phyloP scores from a whole-genome alignment of 2,797 vertebrate genomes.

The Anguilla megastoma region DNA sequence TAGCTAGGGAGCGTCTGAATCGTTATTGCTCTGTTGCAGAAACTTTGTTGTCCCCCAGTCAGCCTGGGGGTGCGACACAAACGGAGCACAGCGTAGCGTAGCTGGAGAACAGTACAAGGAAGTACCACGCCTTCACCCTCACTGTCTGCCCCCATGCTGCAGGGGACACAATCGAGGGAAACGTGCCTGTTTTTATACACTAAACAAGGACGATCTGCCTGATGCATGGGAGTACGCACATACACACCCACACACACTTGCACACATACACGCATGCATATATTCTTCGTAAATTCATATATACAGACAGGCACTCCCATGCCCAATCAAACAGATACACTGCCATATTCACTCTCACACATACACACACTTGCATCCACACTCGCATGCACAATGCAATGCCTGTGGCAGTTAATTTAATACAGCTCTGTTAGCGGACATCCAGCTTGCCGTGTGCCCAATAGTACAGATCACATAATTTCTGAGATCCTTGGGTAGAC shows the following conservation, averaged over 20 bases:
- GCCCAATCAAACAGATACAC: background rate
- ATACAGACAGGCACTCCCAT: background rate
- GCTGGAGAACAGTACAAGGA: background rate
- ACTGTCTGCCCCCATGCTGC: background rate
- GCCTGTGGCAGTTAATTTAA: background rate
- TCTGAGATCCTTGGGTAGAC: background rate
- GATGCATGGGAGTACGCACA: background rate
- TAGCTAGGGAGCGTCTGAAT: background rate
- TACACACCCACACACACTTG: background rate
- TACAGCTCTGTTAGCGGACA: background rate
- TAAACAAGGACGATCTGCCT: background rate
- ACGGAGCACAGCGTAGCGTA: background rate
- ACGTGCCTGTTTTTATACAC: background rate
- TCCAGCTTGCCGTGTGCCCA: background rate
- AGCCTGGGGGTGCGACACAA: background rate
- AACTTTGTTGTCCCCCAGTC: background rate
- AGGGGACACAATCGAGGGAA: slow-evolving; percentile 19
- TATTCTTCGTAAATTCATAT: no score
- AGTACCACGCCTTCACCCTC: slow-evolving; percentile 26
- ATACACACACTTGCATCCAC: background rate
- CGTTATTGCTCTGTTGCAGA: background rate
- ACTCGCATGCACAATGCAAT: background rate
- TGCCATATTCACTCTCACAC: background rate
- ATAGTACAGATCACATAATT: background rate
- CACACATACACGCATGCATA: background rate